phyloP scores from a whole-genome alignment of 2,888 invertebrate genomes.

The Spatulosminthurus flaviceps region DNA sequence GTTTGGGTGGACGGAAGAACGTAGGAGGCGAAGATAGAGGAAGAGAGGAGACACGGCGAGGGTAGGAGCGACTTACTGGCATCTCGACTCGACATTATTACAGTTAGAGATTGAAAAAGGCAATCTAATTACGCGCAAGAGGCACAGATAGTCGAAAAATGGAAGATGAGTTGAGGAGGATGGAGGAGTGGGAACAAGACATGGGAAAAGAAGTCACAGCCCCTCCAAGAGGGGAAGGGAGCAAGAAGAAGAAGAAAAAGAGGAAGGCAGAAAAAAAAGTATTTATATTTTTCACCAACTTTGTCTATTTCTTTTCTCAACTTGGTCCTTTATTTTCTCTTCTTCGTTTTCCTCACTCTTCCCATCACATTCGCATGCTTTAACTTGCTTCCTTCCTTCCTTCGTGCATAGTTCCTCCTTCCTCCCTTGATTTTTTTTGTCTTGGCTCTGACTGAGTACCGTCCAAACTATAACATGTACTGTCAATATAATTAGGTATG shows the following conservation, averaged over 20 bases:
- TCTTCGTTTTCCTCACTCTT: too few relatives aligned
- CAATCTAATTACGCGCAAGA: constrained; percentile 48
- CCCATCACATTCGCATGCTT: neutral
- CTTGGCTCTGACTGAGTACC: too few relatives aligned
- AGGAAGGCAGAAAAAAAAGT: constrained; percentile 45
- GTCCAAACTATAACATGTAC: too few relatives aligned
- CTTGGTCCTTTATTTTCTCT: constrained; percentile 19
- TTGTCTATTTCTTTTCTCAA: constrained; percentile 40
- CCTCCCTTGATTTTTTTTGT: constrained; percentile 3
- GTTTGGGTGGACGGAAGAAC: neutral
- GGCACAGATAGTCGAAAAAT: constrained; percentile 34
- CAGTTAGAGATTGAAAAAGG: constrained; percentile 50
- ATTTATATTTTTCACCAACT: constrained; percentile 46
- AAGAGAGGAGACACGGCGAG: constrained; percentile 2
- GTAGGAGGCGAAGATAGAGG: neutral
- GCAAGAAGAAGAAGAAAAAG: too few relatives aligned
- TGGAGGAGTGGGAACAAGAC: neutral
- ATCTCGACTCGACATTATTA: constrained; percentile 46
- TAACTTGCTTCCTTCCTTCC: constrained; percentile 16
- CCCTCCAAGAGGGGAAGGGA: neutral
- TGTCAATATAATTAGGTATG: too few relatives aligned
- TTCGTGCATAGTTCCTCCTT: neutral
- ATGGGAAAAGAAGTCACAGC: neutral
- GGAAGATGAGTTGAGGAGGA: constrained; percentile 38
- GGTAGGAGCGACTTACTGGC: constrained; percentile 44